These are phyloP conservation scores for Schrankia costaestrigalis DNA, from an alignment of 2,888 invertebrate species.

Conservation along the genomic window DNA sequence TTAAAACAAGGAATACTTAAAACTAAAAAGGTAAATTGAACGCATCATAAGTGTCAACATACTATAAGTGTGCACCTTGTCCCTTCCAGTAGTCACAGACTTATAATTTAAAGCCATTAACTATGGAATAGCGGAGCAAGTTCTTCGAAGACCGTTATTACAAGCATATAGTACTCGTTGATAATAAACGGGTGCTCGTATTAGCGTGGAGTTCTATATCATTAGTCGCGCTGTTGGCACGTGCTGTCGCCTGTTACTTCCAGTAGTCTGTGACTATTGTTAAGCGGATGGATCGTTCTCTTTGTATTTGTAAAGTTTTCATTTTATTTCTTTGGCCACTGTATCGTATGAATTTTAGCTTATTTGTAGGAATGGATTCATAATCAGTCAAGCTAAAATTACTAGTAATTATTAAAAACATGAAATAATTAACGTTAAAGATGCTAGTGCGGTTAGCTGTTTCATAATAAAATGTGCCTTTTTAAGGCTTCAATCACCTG, in stretches of 20 bases:
- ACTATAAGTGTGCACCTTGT: conserved; percentile 14
- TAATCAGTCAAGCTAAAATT: no score
- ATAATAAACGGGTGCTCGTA: conserved; percentile 46
- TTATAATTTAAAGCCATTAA: conserved; percentile 30
- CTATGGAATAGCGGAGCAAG: conserved; percentile 30
- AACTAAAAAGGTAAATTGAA: not conserved
- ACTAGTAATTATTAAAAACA: no score
- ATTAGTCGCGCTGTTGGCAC: conserved; percentile 50
- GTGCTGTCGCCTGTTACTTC: conserved; percentile 38
- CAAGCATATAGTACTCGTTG: conserved; percentile 34
- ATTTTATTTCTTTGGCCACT: no score
- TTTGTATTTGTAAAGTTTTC: no score
- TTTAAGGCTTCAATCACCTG: no score
- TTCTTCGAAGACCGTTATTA: conserved; percentile 40
- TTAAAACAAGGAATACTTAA: no score
- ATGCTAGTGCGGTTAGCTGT: no score
- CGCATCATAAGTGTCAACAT: conserved; percentile 7
- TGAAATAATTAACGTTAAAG: no score
- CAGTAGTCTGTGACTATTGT: not conserved
- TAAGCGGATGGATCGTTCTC: no score
- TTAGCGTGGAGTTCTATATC: conserved; percentile 42
- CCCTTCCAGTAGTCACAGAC: conserved; percentile 14
- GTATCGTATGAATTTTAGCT: no score
- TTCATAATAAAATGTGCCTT: no score
- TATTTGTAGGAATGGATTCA: no score